Evolutionary conservation across 2,888 invertebrate genomes (phyloP).

Genomic region (Diabrotica balteata): DNA sequence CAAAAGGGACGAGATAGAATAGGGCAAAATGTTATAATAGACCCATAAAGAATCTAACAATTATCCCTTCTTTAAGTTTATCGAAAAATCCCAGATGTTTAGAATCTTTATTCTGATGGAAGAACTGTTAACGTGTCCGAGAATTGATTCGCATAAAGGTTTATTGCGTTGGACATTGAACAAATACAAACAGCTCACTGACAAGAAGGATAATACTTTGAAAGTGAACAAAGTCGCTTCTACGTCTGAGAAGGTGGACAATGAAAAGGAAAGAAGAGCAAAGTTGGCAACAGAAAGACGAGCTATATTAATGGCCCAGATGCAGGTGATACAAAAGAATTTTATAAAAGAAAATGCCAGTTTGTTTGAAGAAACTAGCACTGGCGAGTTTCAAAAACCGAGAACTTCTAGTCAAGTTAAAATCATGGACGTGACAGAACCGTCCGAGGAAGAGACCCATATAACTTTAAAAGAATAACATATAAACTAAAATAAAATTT

Average conservation of each 20-base stretch:
- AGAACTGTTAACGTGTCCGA: conserved; percentile 71
- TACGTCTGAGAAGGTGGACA: conserved; percentile 50
- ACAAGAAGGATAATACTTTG: conserved; percentile 35
- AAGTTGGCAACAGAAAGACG: conserved; percentile 86
- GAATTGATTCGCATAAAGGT: conserved; percentile 86
- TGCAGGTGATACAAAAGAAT: conserved; percentile 89
- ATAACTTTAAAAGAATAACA: too few species aligned
- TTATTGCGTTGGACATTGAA: conserved; percentile 82
- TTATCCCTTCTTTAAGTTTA: conserved; percentile 82
- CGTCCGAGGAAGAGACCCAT: conserved; percentile 47
- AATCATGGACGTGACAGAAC: conserved; percentile 63
- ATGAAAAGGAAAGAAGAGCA: conserved; percentile 80
- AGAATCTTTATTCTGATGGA: conserved; percentile 76
- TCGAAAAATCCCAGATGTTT: conserved; percentile 77
- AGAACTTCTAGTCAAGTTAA: conserved; percentile 48
- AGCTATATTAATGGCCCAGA: conserved; percentile 92
- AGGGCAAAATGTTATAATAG: too few species aligned
- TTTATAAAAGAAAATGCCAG: conserved; percentile 90
- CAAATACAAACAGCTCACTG: conserved; percentile 73
- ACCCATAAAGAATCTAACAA: conserved; percentile 78
- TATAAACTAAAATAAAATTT: too few species aligned
- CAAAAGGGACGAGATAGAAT: too few species aligned
- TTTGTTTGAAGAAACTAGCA: conserved; percentile 74
- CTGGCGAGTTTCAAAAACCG: conserved; percentile 29
- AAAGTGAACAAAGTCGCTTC: conserved; percentile 30